These are phyloP conservation scores for Heliocidaris tuberculata DNA, from an alignment of 35 echinoderm and acorn worm species.

Conservation along the genomic window DNA sequence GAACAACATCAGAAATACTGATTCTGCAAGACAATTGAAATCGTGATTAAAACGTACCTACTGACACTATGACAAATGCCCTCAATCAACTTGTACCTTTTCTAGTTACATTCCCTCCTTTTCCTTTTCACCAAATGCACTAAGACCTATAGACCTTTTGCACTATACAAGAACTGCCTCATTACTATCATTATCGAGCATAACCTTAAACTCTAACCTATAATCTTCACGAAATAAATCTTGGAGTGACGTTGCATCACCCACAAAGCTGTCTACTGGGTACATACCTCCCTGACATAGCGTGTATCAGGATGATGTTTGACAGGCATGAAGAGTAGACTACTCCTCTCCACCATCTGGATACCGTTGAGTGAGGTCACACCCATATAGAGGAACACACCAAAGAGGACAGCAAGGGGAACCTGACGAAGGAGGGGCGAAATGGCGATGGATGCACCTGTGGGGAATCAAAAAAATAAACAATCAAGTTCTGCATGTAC, in stretches of 20 bases:
- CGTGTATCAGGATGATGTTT: conserved; percentile 85
- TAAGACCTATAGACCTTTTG: no score
- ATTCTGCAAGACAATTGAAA: no score
- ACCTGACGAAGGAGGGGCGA: conserved; percentile 82
- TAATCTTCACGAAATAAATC: background rate
- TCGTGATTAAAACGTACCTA: no score
- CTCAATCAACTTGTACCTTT: no score
- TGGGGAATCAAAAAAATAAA: conserved; percentile 19
- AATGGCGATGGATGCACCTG: conserved; percentile 83
- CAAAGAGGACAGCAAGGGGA: conserved; percentile 81
- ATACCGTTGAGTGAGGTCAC: conserved; percentile 91
- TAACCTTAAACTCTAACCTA: background rate
- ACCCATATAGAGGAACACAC: conserved; percentile 99
- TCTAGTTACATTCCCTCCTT: no score
- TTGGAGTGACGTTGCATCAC: no score
- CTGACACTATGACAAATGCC: no score
- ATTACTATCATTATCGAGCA: no score
- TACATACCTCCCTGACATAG: conserved; percentile 80
- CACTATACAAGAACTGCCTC: no score
- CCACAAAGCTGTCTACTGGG: background rate
- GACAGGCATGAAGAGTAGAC: conserved; percentile 81
- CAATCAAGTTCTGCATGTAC: background rate
- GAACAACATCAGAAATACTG: no score
- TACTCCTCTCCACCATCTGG: conserved; percentile 83
- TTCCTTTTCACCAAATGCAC: no score